Percentiles rank a stretch among this genome's conserved stretches.
Evolutionary conservation across 2,113 vertebrate species (phyloP).

Genomic region (Perca schrenkii): DNA sequence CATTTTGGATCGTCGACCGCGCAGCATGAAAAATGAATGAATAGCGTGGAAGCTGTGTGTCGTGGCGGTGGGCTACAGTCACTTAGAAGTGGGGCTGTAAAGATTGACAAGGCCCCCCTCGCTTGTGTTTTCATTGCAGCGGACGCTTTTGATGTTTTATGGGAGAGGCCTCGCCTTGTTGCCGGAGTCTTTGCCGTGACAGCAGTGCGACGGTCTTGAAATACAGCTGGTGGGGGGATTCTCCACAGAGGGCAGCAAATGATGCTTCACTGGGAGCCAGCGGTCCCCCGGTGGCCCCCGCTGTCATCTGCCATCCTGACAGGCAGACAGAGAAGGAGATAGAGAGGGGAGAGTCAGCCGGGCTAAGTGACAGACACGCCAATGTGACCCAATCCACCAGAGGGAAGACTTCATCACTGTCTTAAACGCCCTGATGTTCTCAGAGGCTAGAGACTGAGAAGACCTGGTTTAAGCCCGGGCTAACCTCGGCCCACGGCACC

Average conservation of each 20-base stretch:
- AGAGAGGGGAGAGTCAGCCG: constrained; percentile 46
- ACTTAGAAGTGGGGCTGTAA: constrained; percentile 51
- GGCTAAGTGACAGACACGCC: constrained; percentile 70
- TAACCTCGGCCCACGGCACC: neutral
- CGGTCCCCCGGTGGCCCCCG: constrained; percentile 52
- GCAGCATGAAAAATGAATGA: constrained; percentile 62
- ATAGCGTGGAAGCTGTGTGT: constrained; percentile 16
- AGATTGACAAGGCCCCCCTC: constrained; percentile 73
- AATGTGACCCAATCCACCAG: constrained; percentile 53
- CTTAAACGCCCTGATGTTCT: constrained; percentile 52
- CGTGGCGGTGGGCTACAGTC: constrained; percentile 52
- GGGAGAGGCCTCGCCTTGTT: constrained; percentile 62
- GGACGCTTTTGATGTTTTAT: constrained; percentile 74
- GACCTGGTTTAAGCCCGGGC: constrained; percentile 20
- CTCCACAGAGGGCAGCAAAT: constrained; percentile 71
- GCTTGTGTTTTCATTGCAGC: constrained; percentile 65
- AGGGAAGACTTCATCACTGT: constrained; percentile 54
- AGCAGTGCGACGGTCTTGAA: constrained; percentile 69
- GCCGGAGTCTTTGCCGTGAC: constrained; percentile 63
- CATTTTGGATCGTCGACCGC: constrained; percentile 45
- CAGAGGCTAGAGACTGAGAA: constrained; percentile 46
- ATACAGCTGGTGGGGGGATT: constrained; percentile 66
- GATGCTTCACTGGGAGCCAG: constrained; percentile 69
- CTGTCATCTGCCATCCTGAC: constrained; percentile 74
- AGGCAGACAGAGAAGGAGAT: constrained; percentile 61